Evolutionary conservation across 92 coral and sea anemone genomes (phyloP).

Genomic region (Epizoanthus illoricatus): DNA sequence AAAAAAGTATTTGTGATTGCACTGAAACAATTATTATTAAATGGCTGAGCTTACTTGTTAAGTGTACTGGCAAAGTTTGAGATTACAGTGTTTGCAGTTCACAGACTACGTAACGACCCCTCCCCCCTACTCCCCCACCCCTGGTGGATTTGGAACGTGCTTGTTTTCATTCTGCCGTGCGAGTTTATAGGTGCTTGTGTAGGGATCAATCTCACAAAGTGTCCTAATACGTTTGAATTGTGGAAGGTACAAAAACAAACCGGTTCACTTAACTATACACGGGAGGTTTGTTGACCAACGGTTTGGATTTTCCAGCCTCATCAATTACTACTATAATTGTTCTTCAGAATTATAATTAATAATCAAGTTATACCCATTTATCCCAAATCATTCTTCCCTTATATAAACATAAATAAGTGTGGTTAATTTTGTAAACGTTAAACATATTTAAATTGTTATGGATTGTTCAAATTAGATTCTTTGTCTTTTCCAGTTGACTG

Average conservation of each 20-base stretch:
- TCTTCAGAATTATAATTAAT: background rate
- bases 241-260: no score
- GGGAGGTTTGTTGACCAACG: background rate
- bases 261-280: background rate
- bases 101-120: no score
- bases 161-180: background rate
- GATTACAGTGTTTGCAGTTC: no score
- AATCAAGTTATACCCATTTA: background rate
- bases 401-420: background rate
- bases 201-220: background rate
- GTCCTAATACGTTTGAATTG: no score
- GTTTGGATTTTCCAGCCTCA: no score
- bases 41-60: no score
- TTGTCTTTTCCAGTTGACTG: no score
- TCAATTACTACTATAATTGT: background rate
- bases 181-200: background rate
- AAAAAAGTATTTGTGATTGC: no score
- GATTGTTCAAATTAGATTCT: background rate
- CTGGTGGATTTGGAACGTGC: background rate
- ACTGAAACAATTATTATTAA: no score
- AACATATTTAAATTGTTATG: background rate
- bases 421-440: background rate
- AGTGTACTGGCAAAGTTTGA: no score
- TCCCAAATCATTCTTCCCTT: background rate
- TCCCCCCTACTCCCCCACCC: background rate